Evolutionary conservation across 37 sponge, comb jelly and placozoan genomes (phyloP).

Genomic region (Haliclona indistincta): DNA sequence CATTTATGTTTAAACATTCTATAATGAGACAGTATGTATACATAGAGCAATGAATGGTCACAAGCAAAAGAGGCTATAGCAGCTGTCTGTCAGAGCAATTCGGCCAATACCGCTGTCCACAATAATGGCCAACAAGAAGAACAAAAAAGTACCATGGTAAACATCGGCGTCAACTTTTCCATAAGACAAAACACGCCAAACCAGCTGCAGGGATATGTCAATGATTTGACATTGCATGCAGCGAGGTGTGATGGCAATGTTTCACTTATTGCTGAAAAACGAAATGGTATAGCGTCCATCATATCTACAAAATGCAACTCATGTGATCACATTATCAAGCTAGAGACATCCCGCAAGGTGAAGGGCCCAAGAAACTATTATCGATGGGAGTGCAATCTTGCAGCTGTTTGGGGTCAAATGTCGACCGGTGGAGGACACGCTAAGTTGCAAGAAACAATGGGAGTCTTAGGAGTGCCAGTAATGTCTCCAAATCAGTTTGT

Average conservation of each 20-base stretch:
- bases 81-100: too few species aligned
- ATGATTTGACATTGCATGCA: neutral
- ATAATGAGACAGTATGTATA: too few species aligned
- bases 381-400: constrained; percentile 40
- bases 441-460: constrained; percentile 14
- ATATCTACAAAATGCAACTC: neutral
- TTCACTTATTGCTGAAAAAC: neutral
- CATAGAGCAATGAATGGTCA: too few species aligned
- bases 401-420: constrained; percentile 64
- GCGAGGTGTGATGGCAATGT: neutral
- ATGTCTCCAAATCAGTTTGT: constrained; percentile 32
- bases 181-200: neutral
- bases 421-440: constrained; percentile 39
- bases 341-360: too few species aligned
- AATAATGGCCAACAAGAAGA: neutral
- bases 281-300: constrained; percentile 1
- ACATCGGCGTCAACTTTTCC: neutral
- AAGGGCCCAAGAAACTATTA: neutral
- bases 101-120: too few species aligned
- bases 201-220: neutral
- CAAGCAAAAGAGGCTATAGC: too few species aligned
- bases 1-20: too few species aligned
- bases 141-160: neutral
- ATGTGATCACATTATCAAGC: too few species aligned
- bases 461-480: constrained; percentile 32